Conservation (phyloP, 2,797 vertebrate genomes). For the Gallinago stenura region DNA sequence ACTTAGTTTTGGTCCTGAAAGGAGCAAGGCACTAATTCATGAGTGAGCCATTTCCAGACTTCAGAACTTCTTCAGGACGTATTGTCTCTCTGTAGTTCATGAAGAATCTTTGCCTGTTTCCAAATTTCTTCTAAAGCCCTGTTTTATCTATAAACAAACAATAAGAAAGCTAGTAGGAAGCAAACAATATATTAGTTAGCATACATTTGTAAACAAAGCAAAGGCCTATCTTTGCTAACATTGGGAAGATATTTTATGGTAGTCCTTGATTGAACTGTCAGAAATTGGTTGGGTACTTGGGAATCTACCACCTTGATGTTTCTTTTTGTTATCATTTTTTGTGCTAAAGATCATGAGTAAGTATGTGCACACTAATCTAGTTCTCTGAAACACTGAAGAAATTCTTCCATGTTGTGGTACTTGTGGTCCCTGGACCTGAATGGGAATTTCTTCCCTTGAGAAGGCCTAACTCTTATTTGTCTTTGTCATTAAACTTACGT, state of each 20-base stretch:
- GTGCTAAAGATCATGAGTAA: neutral
- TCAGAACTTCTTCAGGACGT: too few species aligned
- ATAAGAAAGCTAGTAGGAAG: too few species aligned
- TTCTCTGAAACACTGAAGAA: neutral
- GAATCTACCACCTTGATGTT: neutral
- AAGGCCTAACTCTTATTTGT: neutral
- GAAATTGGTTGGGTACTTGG: neutral
- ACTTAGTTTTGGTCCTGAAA: too few species aligned
- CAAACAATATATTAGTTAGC: too few species aligned
- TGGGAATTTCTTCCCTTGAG: neutral
- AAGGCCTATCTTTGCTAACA: too few species aligned
- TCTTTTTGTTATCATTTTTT: neutral
- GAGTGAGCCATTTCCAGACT: too few species aligned
- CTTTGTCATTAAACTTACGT: neutral
- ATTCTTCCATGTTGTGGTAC: neutral
- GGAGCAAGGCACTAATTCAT: too few species aligned
- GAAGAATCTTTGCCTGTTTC: too few species aligned
- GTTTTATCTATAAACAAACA: too few species aligned
- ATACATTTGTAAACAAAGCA: too few species aligned
- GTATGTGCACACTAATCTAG: rapidly evolving
- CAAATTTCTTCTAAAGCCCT: too few species aligned
- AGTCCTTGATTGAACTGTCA: neutral
- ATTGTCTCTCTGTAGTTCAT: too few species aligned
- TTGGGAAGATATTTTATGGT: neutral
- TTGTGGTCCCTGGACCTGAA: neutral